A percentile compares a stretch with the other conserved stretches of the same genome.
Evolutionary conservation across 2,888 invertebrate species (phyloP).

Genomic region (Chelonus formosanus): DNA sequence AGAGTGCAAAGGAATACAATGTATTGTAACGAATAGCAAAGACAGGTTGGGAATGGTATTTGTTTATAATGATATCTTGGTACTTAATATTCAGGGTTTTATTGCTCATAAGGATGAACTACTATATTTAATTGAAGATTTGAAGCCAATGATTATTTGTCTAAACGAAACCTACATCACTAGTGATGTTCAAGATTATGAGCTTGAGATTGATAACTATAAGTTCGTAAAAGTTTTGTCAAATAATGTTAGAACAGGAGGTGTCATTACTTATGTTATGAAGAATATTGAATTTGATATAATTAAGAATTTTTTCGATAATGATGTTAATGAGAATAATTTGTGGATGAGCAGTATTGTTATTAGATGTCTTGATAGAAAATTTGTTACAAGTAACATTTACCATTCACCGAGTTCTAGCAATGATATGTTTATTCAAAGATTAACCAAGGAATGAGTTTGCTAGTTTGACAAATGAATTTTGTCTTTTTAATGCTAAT

Average conservation of each 20-base stretch:
- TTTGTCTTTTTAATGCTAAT: no score
- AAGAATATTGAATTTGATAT: neutral
- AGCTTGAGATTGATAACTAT: constrained; percentile 9
- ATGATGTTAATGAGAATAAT: neutral
- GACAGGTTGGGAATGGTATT: neutral
- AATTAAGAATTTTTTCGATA: neutral
- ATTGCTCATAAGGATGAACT: constrained; percentile 17
- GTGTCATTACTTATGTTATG: constrained; percentile 8
- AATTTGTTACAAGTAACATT: neutral
- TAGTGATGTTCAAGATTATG: neutral
- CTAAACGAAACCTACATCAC: constrained; percentile 7
- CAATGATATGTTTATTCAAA: constrained; percentile 1
- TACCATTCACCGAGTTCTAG: constrained; percentile 13
- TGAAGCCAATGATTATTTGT: neutral
- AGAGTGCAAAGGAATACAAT: constrained; percentile 20
- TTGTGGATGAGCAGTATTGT: no score
- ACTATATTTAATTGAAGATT: neutral
- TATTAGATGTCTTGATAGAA: neutral
- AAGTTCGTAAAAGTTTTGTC: neutral
- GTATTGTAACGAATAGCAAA: constrained; percentile 33
- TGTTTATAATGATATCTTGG: neutral
- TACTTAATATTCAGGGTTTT: constrained; percentile 24
- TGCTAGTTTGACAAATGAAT: no score
- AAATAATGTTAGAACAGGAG: constrained; percentile 17
- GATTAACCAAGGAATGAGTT: constrained; percentile 15